Percentiles rank a stretch among this genome's conserved stretches.
These are phyloP conservation scores for Colostygia pectinataria DNA, from an alignment of 2,888 invertebrate species.

Conservation along the genomic window DNA sequence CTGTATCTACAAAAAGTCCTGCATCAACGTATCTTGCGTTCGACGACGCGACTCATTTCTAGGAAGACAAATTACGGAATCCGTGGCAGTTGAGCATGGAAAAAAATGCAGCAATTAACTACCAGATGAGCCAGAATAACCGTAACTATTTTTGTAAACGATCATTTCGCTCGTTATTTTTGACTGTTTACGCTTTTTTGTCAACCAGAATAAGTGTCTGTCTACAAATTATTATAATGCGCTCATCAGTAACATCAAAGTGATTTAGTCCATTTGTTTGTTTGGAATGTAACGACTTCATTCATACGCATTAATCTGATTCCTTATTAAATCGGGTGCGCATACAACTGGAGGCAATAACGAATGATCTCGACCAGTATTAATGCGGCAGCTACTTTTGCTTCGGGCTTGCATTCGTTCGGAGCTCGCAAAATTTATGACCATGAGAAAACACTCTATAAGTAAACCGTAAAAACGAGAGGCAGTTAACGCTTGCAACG, in stretches of 20 bases:
- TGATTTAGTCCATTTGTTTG: constrained; percentile 41
- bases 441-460: constrained; percentile 57
- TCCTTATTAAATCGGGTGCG: constrained; percentile 47
- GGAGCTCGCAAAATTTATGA: constrained; percentile 65
- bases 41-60: constrained; percentile 83
- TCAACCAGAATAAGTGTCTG: constrained; percentile 45
- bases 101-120: constrained; percentile 81
- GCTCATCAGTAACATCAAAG: constrained; percentile 53
- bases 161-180: constrained; percentile 73
- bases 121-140: constrained; percentile 63
- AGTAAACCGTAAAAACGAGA: constrained; percentile 72
- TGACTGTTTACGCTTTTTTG: constrained; percentile 65
- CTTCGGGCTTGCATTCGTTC: constrained; percentile 55
- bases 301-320: constrained; percentile 46
- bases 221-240: constrained; percentile 55
- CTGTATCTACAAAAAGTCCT: constrained; percentile 37
- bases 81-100: constrained; percentile 69
- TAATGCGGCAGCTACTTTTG: constrained; percentile 62
- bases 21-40: constrained; percentile 77
- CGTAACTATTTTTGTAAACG: constrained; percentile 65
- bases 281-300: constrained; percentile 45
- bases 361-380: constrained; percentile 65
- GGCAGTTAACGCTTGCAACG: constrained; percentile 65
- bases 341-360: constrained; percentile 55
- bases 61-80: constrained; percentile 81